phyloP scores from a whole-genome alignment of 2,113 vertebrate genomes.

The Eudyptes chrysolophus region DNA sequence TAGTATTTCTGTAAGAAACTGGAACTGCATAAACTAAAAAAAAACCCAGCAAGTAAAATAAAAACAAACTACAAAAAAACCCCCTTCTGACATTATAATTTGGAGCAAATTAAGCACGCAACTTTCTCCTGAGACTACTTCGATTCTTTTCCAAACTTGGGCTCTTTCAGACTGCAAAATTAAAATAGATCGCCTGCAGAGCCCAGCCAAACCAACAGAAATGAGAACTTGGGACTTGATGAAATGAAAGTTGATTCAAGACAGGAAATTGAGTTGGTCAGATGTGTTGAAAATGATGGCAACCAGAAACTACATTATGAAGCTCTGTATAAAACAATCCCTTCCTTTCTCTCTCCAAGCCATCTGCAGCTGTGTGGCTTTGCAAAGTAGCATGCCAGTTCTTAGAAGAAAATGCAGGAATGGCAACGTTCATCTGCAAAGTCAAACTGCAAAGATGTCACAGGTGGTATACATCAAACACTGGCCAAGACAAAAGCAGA shows the following conservation, averaged over 20 bases:
- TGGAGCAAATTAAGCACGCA: constrained; percentile 15
- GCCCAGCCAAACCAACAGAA: constrained; percentile 39
- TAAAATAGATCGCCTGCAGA: constrained; percentile 26
- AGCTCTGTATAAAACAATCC: not conserved
- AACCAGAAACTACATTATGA: constrained; percentile 46
- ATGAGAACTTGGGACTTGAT: constrained; percentile 27
- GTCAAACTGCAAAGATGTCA: not conserved
- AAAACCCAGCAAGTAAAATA: not conserved
- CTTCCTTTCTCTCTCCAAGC: not conserved
- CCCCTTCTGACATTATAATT: constrained; percentile 12
- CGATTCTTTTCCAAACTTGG: constrained; percentile 5
- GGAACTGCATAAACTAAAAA: not conserved
- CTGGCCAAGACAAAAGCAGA: not conserved
- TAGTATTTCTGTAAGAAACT: not conserved
- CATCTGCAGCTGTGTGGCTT: not conserved
- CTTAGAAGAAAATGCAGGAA: not conserved
- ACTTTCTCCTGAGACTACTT: not conserved
- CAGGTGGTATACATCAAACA: not conserved
- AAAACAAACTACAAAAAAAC: not conserved
- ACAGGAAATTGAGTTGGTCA: constrained; percentile 77
- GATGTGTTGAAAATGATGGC: constrained; percentile 67
- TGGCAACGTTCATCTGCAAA: not conserved
- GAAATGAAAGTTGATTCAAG: constrained; percentile 60
- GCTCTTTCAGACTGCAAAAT: constrained; percentile 38
- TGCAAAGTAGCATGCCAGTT: not conserved